phyloP scores from a whole-genome alignment of 2,888 invertebrate genomes.

The Leptarthrus brevirostris region DNA sequence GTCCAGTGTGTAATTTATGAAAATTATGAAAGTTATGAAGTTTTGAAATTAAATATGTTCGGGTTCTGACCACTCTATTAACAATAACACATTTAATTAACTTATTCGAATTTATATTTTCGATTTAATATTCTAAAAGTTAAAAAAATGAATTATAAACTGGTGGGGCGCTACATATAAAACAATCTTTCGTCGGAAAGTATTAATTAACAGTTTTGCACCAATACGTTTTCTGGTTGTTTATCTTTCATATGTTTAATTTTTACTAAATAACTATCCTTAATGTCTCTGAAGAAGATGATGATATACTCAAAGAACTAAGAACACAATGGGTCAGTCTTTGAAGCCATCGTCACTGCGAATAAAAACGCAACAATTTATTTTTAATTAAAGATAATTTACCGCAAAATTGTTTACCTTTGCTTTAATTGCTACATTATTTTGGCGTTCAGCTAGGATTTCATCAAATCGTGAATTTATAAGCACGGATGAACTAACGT shows the following conservation, averaged over 20 bases:
- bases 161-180: neutral
- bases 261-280: neutral
- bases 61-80: too few relatives aligned
- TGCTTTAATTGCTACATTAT: neutral
- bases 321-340: conserved; percentile 22
- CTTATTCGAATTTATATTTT: conserved; percentile 23
- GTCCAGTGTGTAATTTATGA: too few relatives aligned
- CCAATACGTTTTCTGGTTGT: neutral
- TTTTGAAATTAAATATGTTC: too few relatives aligned
- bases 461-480: neutral
- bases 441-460: neutral
- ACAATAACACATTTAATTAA: too few relatives aligned
- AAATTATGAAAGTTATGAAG: too few relatives aligned
- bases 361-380: neutral
- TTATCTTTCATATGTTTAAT: neutral
- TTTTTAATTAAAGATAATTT: neutral
- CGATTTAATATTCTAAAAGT: neutral
- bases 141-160: conserved; percentile 15
- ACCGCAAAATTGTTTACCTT: neutral
- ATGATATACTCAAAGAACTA: neutral
- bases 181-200: neutral
- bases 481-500: neutral
- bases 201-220: conserved; percentile 17
- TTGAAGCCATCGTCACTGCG: neutral
- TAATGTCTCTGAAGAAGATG: neutral